Conservation (phyloP, 1,140 invertebrate species). For the Drosophila takahashii region DNA sequence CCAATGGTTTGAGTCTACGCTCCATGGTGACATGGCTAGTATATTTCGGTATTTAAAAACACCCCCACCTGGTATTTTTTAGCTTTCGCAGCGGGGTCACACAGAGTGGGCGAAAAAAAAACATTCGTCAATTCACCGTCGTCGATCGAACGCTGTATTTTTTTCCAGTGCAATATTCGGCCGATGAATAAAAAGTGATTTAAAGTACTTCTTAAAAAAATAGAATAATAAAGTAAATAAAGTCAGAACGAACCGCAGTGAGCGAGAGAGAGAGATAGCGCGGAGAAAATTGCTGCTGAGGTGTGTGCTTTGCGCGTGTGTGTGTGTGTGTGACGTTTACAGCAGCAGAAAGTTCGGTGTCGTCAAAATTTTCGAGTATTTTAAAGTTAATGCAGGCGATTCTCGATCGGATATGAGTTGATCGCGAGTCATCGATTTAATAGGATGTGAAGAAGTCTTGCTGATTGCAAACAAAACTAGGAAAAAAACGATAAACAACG, state of each 20-base stretch:
- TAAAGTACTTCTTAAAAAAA: slow-evolving; percentile 9
- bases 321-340: slow-evolving; percentile 66
- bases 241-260: background rate
- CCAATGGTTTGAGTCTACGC: background rate
- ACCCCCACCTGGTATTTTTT: background rate
- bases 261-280: background rate
- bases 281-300: slow-evolving; percentile 17
- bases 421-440: background rate
- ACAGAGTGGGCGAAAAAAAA: slow-evolving; percentile 12
- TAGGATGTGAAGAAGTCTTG: slow-evolving; percentile 7
- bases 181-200: slow-evolving; percentile 9
- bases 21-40: background rate
- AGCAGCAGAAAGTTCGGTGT: slow-evolving; percentile 52
- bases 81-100: background rate
- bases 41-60: background rate
- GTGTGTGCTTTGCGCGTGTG: slow-evolving; percentile 48
- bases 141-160: slow-evolving; percentile 19
- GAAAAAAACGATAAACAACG: slow-evolving; percentile 20
- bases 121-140: slow-evolving; percentile 6
- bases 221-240: background rate
- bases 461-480: slow-evolving; percentile 17
- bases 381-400: slow-evolving; percentile 39
- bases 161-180: slow-evolving; percentile 17
- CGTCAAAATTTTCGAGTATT: slow-evolving; percentile 65
- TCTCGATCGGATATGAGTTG: slow-evolving; percentile 7